Percentiles rank a stretch among this genome's conserved stretches.
These are phyloP conservation scores for Epinephelus lanceolatus DNA, from an alignment of 2,113 vertebrate species.

Conservation along the genomic window DNA sequence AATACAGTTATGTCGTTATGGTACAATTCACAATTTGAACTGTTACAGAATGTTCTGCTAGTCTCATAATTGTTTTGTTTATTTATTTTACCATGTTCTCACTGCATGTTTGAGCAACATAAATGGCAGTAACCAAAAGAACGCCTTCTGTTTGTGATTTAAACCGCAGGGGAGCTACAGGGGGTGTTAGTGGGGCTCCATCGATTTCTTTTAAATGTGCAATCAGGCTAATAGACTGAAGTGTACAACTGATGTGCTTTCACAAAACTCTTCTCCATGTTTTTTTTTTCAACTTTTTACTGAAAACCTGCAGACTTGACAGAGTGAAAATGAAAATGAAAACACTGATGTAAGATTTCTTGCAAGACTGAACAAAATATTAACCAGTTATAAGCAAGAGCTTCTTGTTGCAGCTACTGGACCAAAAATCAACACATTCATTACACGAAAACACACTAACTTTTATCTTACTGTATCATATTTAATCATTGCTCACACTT, in stretches of 20 bases:
- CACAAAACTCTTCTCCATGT: neutral
- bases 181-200: neutral
- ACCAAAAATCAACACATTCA: neutral
- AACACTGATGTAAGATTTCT: neutral
- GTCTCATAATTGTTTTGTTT: no score
- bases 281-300: neutral
- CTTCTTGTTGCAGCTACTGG: slow-evolving; percentile 1
- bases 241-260: neutral
- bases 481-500: neutral
- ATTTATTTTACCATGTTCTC: no score
- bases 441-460: neutral
- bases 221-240: neutral
- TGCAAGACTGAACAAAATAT: neutral
- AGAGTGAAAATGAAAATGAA: no score
- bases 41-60: neutral
- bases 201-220: neutral
- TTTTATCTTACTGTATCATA: neutral
- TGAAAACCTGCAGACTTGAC: neutral
- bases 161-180: no score
- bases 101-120: no score
- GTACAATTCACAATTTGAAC: neutral
- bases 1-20: no score
- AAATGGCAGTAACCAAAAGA: no score
- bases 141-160: no score
- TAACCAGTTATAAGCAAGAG: slow-evolving; percentile 3